Evolutionary conservation across 2,113 vertebrate species (phyloP), one percentile per base, ranked within the genome.

Genomic region (Vulpes vulpes): DNA sequence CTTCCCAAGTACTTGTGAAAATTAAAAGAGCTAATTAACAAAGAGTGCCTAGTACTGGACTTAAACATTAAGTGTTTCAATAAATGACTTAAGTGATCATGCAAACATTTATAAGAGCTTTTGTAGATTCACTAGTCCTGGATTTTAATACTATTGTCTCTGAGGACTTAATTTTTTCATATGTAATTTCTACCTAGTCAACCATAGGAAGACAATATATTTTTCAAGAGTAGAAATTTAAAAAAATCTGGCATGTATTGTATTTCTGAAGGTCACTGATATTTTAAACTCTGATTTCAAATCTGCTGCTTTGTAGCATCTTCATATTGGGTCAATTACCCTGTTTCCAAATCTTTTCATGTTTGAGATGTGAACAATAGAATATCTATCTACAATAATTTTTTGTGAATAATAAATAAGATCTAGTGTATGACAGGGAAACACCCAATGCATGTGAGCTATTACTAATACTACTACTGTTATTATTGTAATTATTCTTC

Each of bases 231-330:
- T 65, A 82, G 20, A 60, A 16, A 8, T 22, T 67, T 51, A 55
- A 55, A 51, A 51, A 96, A 80, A 80, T 91, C 12, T 91, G n/a
- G 30, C 16, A 35, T 79, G 35, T n/a, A 27, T 59, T 76, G 12
- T 65, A 73, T 51, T 69, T 73, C 27, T 93, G 20, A 84, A 69
- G 22, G 23, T 67, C 3, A 78, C 57, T 89, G 43, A 10, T 76
- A 82, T 85, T 85, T 96, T 89, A 62, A 89, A 53, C 43, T 91
- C 76, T 97, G 38, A 69, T 38, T 30, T 85, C 27, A 82, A 12
- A 84, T 57, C 9, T 91, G 38, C 35, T 23, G 67, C 38, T 79
- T 91, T 53, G 53, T 87, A 19, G 3, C 15, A 65, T 76, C 43
- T 64, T 35, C 22, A 64, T 64, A 64, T 55, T 90, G 43, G 8